Percentiles rank a stretch among this genome's conserved stretches.
Evolutionary conservation across 2,888 invertebrate genomes (phyloP).

Genomic region (Desoria tigrina): DNA sequence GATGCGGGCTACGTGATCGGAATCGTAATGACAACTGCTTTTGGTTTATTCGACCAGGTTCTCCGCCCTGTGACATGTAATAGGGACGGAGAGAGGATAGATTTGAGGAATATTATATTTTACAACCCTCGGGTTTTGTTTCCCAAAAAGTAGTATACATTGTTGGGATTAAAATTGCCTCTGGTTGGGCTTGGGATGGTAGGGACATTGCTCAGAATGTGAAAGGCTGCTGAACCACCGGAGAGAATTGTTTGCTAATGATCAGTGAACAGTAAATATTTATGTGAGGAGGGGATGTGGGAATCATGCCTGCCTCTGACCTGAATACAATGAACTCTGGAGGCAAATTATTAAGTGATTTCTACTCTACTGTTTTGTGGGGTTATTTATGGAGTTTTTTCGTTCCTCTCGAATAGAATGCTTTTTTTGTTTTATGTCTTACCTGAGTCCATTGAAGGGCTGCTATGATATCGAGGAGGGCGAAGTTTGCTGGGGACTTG

Average conservation of each 20-base stretch:
- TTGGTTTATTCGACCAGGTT: too few species aligned
- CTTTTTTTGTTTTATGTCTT: conserved; percentile 1
- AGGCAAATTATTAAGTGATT: conserved; percentile 1
- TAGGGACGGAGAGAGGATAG: too few species aligned
- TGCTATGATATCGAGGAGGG: conserved; percentile 94
- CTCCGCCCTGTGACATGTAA: too few species aligned
- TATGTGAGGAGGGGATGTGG: conserved; percentile 17
- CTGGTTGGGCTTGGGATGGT: too few species aligned
- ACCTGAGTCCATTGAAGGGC: conserved; percentile 54
- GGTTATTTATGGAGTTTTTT: not conserved
- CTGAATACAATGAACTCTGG: not conserved
- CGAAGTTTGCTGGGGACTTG: conserved; percentile 89
- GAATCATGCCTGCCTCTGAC: conserved; percentile 6
- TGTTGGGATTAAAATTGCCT: too few species aligned
- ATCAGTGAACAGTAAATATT: conserved; percentile 20
- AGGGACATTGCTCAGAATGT: too few species aligned
- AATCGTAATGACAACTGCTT: not conserved
- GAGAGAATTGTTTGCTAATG: conserved; percentile 17
- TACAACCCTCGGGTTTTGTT: too few species aligned
- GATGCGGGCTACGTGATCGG: conserved; percentile 14
- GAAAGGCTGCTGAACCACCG: too few species aligned
- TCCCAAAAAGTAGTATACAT: too few species aligned
- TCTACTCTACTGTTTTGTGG: not conserved
- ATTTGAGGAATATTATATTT: too few species aligned
- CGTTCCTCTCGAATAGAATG: not conserved